These are phyloP conservation scores for Danio aesculapii DNA, from an alignment of 2,797 vertebrate genomes.

Conservation along the genomic window DNA sequence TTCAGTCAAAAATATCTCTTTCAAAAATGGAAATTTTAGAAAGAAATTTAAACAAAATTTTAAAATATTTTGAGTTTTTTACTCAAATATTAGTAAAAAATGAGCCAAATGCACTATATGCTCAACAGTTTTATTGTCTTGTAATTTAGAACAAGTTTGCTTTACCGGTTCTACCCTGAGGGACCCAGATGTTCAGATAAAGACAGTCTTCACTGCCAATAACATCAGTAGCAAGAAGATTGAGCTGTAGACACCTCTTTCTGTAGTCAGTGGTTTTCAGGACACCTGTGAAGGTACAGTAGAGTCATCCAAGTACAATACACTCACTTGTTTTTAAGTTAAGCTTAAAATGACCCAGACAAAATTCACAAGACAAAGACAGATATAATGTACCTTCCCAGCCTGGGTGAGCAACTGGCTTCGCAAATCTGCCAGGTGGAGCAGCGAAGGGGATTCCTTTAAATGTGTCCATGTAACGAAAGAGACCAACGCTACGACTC, in stretches of 20 bases:
- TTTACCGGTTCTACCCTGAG: constrained; percentile 78
- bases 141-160: background rate
- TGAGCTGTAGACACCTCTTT: constrained; percentile 84
- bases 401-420: constrained; percentile 86
- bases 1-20: background rate
- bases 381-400: constrained; percentile 86
- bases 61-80: too few relatives aligned
- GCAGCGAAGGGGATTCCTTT: constrained; percentile 92
- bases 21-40: background rate
- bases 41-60: too few relatives aligned
- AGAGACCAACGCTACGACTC: constrained; percentile 76
- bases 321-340: background rate
- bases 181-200: constrained; percentile 95
- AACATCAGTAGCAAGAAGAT: constrained; percentile 71
- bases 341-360: background rate
- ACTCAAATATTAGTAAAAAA: too few relatives aligned
- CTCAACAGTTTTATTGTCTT: background rate
- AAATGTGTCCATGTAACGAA: constrained; percentile 84
- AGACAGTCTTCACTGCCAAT: constrained; percentile 89
- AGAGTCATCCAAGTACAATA: background rate
- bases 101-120: too few relatives aligned
- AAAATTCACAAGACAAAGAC: background rate
- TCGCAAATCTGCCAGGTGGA: constrained; percentile 81
- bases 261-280: constrained; percentile 78
- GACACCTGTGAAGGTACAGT: constrained; percentile 75